These are phyloP conservation scores for Myocastor coypus DNA, from an alignment of 2,113 vertebrate species.

Conservation along the genomic window DNA sequence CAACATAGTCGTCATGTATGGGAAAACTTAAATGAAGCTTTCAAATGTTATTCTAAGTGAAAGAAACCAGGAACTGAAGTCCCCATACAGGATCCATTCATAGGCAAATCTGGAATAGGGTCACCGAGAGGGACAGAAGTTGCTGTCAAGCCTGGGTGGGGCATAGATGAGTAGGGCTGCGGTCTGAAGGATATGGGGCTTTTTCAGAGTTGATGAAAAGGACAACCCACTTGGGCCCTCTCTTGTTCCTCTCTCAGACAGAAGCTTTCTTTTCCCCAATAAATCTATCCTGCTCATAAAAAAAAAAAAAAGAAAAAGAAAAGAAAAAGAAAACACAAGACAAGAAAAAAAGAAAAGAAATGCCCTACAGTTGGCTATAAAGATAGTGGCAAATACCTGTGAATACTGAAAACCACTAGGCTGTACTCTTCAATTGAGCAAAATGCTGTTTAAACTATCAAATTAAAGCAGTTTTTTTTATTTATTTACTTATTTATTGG, in stretches of 20 bases:
- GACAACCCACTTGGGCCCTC: too few relatives aligned
- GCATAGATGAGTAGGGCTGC: too few relatives aligned
- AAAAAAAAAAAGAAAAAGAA: too few relatives aligned
- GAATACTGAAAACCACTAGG: background rate
- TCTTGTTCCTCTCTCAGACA: too few relatives aligned
- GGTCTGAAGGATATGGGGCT: background rate
- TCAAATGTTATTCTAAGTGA: background rate
- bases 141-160: background rate
- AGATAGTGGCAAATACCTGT: too few relatives aligned
- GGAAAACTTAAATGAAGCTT: background rate
- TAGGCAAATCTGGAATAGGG: background rate
- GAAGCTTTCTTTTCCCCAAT: too few relatives aligned
- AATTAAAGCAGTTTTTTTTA: background rate
- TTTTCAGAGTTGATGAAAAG: background rate
- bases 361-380: background rate
- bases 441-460: background rate
- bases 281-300: too few relatives aligned
- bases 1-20: accelerated
- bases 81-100: background rate
- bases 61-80: background rate
- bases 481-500: too few relatives aligned
- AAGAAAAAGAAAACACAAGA: too few relatives aligned
- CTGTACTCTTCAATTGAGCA: background rate
- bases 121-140: background rate
- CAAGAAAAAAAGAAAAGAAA: background rate